Base-by-base conservation (phyloP, 2,113 vertebrate species). In the Atlantisia rogersi region DNA sequence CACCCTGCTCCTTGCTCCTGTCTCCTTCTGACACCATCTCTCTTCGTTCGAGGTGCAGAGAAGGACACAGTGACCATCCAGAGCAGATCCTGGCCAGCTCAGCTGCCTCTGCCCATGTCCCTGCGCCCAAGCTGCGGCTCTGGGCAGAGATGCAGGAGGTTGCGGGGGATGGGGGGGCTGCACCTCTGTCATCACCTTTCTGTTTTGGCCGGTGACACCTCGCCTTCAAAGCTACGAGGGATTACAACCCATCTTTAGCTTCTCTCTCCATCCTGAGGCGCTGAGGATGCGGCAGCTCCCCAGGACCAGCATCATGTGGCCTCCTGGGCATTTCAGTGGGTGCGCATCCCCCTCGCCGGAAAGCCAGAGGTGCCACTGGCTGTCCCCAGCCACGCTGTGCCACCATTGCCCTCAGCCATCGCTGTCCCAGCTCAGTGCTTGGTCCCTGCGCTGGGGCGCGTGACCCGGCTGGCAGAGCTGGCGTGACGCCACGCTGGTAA, bases 231-330 rank as follows among this genome's bases (percentile, higher is more conserved):
- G 1, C 8, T 11, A 10, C 2, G 24, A n/a, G 60, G 81, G 11
- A 2, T 52, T 25, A 19, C 11, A 25, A 9, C 5, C 31, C 88
- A 2, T 16, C n/a, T 65, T n/a, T 8, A 3, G 11, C 22, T n/a
- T 50, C 32, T 8, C 7, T 53, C 63, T 46, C 84, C 39, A 19
- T 22, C 32, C 10, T 0, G 2, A 25, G 56, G 20, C 2, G 0
- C 56, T 1, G 69, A 19, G 59, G 52, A 12, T 1, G 15, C 4
- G 6, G 63, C 67, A 68, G 85, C 78, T 44, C 65, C 35, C 0
- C 2, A 3, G 77, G 82, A 56, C 46, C n/a, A 28, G 67, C 24
- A 10, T 8, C 12, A 0, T 0, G 3, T 6, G 48, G 90, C 64
- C 84, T 63, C 90, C 95, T 2, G 71, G 76, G 62, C 53, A 69